A percentile compares a stretch with the other conserved stretches of the same genome.
Evolutionary conservation across 2,797 vertebrate genomes (phyloP).

Genomic region (Euphonia xanthogaster): DNA sequence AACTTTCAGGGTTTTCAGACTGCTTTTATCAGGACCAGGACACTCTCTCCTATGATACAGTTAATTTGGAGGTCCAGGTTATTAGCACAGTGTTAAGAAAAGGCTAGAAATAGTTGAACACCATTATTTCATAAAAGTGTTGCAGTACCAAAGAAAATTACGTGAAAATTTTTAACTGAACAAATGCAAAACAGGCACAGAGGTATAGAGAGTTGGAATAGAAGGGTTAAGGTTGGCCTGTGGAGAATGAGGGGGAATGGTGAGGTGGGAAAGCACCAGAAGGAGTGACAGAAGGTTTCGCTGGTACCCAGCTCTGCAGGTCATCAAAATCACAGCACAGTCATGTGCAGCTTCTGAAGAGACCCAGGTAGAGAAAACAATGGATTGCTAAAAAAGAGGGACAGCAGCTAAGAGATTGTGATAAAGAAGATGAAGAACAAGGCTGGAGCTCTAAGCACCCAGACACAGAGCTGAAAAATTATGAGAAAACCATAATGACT

Average conservation of each 20-base stretch:
- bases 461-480: not conserved
- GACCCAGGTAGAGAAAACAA: not conserved
- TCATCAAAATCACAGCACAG: not conserved
- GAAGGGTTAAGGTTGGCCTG: not conserved
- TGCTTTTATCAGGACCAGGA: not conserved
- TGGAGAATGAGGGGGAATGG: not conserved
- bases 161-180: not conserved
- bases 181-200: not conserved
- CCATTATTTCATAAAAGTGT: not conserved
- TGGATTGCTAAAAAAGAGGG: not conserved
- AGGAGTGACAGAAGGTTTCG: constrained; percentile 28
- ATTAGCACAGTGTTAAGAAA: not conserved
- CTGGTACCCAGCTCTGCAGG: not conserved
- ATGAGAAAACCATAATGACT: not conserved
- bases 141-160: not conserved
- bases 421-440: not conserved
- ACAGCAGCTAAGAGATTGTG: not conserved
- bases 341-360: not conserved
- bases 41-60: not conserved
- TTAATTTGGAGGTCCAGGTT: not conserved
- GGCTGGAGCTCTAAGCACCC: not conserved
- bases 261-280: constrained; percentile 23
- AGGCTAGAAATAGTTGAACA: not conserved
- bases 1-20: not conserved
- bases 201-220: not conserved